Conservation (phyloP, 2,888 invertebrate genomes). For the Aphodius granarius region DNA sequence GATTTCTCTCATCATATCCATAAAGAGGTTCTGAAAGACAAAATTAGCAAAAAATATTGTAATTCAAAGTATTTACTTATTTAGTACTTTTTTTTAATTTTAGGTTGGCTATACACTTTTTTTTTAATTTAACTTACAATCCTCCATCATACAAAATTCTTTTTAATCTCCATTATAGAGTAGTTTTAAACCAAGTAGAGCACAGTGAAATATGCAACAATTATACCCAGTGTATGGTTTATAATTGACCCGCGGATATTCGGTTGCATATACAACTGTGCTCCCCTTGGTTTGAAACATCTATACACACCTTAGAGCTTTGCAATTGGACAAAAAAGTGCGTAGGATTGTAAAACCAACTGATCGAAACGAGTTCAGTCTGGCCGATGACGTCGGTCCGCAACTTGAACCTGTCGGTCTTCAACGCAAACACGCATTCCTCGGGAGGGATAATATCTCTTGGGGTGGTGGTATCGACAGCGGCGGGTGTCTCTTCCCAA, state of each 20-base stretch:
- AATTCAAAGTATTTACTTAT: not conserved
- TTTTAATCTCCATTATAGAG: too few species aligned
- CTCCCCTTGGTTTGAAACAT: too few species aligned
- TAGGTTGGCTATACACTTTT: too few species aligned
- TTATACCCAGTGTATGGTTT: too few species aligned
- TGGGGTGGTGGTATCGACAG: not conserved
- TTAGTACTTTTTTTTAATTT: not conserved
- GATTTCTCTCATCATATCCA: constrained; percentile 70
- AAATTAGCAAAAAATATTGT: not conserved
- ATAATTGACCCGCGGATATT: too few species aligned
- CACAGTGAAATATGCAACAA: too few species aligned
- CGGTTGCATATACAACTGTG: too few species aligned
- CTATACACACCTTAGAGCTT: constrained; percentile 39
- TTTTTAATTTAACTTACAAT: too few species aligned
- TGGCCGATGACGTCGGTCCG: constrained; percentile 52
- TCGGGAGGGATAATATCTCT: not conserved
- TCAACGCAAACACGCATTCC: constrained; percentile 39
- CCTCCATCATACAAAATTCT: too few species aligned
- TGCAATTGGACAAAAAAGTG: constrained; percentile 62
- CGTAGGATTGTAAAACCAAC: constrained; percentile 76
- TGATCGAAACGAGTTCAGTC: constrained; percentile 63
- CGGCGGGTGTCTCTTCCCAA: not conserved
- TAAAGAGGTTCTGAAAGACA: constrained; percentile 57
- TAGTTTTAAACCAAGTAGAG: too few species aligned
- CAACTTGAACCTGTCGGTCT: constrained; percentile 36